Evolutionary conservation across 2,888 invertebrate genomes (phyloP).

Genomic region (Chaetogeoica ovagalla): DNA sequence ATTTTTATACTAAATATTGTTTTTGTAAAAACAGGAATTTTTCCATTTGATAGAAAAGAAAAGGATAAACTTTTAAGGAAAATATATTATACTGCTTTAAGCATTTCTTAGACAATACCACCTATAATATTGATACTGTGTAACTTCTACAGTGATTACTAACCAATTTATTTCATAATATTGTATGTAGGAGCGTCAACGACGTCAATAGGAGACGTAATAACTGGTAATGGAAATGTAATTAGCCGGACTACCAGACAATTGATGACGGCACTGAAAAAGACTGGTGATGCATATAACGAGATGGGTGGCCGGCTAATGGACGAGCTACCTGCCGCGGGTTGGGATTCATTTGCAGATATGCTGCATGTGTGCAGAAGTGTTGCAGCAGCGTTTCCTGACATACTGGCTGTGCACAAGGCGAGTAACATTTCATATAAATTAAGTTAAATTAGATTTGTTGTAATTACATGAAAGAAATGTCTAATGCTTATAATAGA

Average conservation of each 20-base stretch:
- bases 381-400: conserved; percentile 85
- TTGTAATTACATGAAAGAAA: not conserved
- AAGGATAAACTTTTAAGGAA: too few relatives aligned
- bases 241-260: conserved; percentile 40
- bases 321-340: conserved; percentile 86
- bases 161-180: not conserved
- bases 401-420: conserved; percentile 85
- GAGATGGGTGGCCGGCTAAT: conserved; percentile 87
- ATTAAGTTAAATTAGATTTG: too few relatives aligned
- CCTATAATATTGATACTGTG: not conserved
- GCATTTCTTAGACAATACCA: not conserved
- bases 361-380: conserved; percentile 93
- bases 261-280: conserved; percentile 62
- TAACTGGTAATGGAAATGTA: conserved; percentile 60
- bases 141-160: not conserved
- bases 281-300: conserved; percentile 86
- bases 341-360: conserved; percentile 89
- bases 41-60: too few relatives aligned
- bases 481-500: conserved; percentile 58
- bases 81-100: not conserved
- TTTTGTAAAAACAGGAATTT: too few relatives aligned
- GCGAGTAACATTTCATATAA: conserved; percentile 59
- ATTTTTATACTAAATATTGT: too few relatives aligned
- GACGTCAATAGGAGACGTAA: conserved; percentile 59
- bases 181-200: conserved; percentile 49